phyloP scores from a whole-genome alignment of 2,113 vertebrate genomes.

The Phaetusa simplex region DNA sequence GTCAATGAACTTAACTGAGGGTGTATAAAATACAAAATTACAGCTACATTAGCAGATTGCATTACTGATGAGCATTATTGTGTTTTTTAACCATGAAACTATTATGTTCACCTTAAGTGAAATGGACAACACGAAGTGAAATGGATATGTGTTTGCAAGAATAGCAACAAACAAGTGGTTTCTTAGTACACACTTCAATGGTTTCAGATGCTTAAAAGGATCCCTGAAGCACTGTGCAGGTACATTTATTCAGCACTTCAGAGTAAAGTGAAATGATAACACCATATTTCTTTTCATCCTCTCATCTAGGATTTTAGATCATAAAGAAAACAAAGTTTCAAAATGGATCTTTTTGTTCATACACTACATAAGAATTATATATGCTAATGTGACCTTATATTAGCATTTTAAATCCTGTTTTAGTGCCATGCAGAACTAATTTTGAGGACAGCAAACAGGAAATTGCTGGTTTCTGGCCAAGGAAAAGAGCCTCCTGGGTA shows the following conservation, averaged over 20 bases:
- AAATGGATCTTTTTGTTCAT: not conserved
- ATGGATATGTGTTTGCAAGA: not conserved
- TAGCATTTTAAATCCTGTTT: not conserved
- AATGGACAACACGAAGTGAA: not conserved
- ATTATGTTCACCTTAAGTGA: not conserved
- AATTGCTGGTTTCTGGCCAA: not conserved
- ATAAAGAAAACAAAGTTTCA: not conserved
- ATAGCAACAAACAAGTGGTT: not conserved
- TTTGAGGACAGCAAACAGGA: not conserved
- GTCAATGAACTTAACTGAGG: not conserved
- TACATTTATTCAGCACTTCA: not conserved
- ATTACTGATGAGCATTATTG: not conserved
- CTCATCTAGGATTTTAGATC: not conserved
- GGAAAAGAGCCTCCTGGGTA: not conserved
- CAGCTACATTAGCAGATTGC: not conserved
- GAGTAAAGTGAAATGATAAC: not conserved
- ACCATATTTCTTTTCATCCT: not conserved
- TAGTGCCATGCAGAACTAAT: not conserved
- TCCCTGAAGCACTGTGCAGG: not conserved
- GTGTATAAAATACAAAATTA: not conserved
- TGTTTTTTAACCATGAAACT: not conserved
- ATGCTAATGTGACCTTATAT: not conserved
- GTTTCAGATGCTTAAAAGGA: not conserved
- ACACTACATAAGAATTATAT: fast-evolving
- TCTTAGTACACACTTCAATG: not conserved